phyloP scores from a whole-genome alignment of 2,888 invertebrate genomes.

The Diabrotica balteata region DNA sequence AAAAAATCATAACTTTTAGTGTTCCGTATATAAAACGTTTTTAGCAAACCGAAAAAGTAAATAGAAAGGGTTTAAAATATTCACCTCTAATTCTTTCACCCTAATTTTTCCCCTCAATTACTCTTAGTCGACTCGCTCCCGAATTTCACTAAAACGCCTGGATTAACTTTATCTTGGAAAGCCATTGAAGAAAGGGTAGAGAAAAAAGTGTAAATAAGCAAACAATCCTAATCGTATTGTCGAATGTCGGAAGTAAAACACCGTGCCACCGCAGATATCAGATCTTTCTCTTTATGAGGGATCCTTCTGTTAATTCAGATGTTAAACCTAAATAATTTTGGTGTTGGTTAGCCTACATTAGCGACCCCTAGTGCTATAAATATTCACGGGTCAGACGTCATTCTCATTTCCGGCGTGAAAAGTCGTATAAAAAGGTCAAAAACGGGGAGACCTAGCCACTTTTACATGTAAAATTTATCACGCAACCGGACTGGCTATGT shows the following conservation, averaged over 20 bases:
- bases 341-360: constrained; percentile 36
- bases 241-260: constrained; percentile 1
- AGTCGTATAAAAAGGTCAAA: constrained; percentile 35
- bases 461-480: constrained; percentile 38
- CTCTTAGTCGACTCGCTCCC: no score
- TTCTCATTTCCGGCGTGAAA: constrained; percentile 38
- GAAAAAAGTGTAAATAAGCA: no score
- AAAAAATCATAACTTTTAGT: no score
- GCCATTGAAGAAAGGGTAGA: no score
- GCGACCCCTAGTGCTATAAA: constrained; percentile 39
- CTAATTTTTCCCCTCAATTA: no score
- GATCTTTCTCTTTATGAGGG: constrained; percentile 12
- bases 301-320: constrained; percentile 20
- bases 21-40: no score
- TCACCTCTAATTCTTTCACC: no score
- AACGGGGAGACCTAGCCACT: constrained; percentile 35
- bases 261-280: background rate
- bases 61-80: no score
- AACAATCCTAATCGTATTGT: background rate
- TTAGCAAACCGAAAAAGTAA: no score
- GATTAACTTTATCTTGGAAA: no score
- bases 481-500: constrained; percentile 11
- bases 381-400: constrained; percentile 37
- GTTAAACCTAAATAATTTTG: constrained; percentile 23
- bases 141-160: no score